Evolutionary conservation across 2,113 vertebrate genomes (phyloP).

Genomic region (Eretmochelys imbricata): DNA sequence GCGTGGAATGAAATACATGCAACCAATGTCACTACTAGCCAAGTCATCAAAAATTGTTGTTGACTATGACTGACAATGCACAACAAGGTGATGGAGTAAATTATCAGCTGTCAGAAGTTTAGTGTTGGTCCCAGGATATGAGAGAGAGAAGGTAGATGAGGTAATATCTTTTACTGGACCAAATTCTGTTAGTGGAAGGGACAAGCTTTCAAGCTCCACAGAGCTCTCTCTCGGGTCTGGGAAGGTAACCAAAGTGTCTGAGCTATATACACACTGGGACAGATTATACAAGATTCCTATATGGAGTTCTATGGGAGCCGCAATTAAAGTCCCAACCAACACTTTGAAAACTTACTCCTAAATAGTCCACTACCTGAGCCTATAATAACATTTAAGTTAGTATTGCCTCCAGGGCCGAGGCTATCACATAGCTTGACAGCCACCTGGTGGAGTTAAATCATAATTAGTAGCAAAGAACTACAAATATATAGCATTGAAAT

Average conservation of each 20-base stretch:
- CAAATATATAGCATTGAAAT: not conserved
- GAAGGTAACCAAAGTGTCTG: too few species aligned
- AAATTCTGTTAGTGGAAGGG: too few species aligned
- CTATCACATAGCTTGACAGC: conserved; percentile 37
- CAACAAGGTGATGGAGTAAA: too few species aligned
- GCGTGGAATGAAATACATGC: not conserved
- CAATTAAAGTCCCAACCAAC: not conserved
- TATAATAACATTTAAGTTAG: not conserved
- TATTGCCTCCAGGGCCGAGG: not conserved
- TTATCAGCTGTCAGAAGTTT: too few species aligned
- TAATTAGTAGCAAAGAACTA: not conserved
- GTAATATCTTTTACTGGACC: too few species aligned
- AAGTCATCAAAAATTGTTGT: not conserved
- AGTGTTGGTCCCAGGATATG: too few species aligned
- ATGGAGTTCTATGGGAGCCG: not conserved
- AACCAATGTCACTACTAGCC: not conserved
- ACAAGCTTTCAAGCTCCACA: too few species aligned
- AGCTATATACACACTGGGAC: too few species aligned
- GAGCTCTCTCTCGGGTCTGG: too few species aligned
- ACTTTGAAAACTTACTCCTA: not conserved
- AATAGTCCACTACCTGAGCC: not conserved
- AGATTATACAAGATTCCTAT: not conserved
- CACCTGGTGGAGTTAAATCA: conserved; percentile 70
- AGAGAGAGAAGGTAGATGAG: too few species aligned
- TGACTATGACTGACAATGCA: not conserved